phyloP scores from a whole-genome alignment of 2,888 invertebrate genomes.

The Onthophagus sagittarius region DNA sequence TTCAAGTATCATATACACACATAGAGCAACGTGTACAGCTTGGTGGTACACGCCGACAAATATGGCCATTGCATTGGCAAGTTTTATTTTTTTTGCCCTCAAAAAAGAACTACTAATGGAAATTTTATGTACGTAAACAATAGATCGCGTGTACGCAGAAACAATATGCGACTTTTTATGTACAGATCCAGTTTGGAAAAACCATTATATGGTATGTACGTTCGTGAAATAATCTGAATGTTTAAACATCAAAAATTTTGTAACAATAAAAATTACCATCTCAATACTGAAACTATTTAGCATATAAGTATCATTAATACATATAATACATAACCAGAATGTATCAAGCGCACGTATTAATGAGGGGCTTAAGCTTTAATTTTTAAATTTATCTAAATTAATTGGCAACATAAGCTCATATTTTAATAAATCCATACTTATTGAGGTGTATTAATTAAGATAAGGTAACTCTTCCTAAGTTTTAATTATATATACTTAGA shows the following conservation, averaged over 20 bases:
- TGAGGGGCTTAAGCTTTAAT: too few species aligned
- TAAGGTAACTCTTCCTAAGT: too few species aligned
- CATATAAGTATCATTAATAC: too few species aligned
- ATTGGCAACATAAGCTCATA: too few species aligned
- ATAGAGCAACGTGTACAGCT: background rate
- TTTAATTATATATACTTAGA: too few species aligned
- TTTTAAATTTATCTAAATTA: too few species aligned
- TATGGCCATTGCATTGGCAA: background rate
- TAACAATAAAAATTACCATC: background rate
- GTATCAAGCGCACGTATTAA: too few species aligned
- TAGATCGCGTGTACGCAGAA: constrained; percentile 10
- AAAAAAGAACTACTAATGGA: constrained; percentile 20
- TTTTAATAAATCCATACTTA: too few species aligned
- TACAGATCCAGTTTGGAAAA: background rate
- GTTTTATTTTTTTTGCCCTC: constrained; percentile 11
- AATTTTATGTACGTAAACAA: constrained; percentile 22
- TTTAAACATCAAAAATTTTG: background rate
- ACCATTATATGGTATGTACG: background rate
- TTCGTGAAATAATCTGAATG: background rate
- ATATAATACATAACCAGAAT: too few species aligned
- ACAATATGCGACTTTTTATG: constrained; percentile 5
- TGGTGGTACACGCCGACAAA: background rate
- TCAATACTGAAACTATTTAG: background rate
- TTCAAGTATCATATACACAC: background rate
- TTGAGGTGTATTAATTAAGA: too few species aligned